Conservation (phyloP, 2,113 vertebrate species). For the Balaeniceps rex region DNA sequence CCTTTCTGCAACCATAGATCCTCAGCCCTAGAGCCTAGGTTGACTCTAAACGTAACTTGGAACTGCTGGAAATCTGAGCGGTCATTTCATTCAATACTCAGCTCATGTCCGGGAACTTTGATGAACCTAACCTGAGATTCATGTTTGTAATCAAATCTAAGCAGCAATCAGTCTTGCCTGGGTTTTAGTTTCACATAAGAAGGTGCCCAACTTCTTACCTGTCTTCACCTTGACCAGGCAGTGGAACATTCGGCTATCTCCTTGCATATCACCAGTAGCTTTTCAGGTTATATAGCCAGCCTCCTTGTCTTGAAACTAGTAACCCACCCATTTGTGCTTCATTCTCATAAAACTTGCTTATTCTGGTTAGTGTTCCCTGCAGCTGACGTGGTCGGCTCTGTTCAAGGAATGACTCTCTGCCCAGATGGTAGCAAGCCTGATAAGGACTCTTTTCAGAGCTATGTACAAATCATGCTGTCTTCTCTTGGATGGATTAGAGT, state of each 20-base stretch:
- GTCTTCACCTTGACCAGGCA: neutral
- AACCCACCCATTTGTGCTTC: neutral
- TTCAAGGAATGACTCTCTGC: neutral
- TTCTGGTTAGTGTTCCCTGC: neutral
- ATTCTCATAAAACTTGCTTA: neutral
- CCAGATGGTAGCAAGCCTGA: neutral
- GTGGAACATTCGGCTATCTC: neutral
- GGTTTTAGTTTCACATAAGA: neutral
- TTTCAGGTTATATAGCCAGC: neutral
- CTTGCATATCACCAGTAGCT: neutral
- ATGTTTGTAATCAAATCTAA: neutral
- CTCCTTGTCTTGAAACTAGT: neutral
- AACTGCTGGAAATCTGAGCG: neutral
- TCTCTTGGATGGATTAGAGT: neutral
- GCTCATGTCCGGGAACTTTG: neutral
- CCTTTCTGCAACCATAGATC: neutral
- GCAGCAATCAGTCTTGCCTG: neutral
- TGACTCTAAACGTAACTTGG: neutral
- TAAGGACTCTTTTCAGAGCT: neutral
- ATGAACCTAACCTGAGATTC: constrained; percentile 27
- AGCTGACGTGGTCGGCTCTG: neutral
- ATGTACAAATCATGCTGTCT: neutral
- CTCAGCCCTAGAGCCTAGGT: neutral
- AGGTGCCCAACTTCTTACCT: neutral
- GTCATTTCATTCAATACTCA: neutral